phyloP scores from a whole-genome alignment of 1,140 invertebrate genomes.

The Psix sp. region DNA sequence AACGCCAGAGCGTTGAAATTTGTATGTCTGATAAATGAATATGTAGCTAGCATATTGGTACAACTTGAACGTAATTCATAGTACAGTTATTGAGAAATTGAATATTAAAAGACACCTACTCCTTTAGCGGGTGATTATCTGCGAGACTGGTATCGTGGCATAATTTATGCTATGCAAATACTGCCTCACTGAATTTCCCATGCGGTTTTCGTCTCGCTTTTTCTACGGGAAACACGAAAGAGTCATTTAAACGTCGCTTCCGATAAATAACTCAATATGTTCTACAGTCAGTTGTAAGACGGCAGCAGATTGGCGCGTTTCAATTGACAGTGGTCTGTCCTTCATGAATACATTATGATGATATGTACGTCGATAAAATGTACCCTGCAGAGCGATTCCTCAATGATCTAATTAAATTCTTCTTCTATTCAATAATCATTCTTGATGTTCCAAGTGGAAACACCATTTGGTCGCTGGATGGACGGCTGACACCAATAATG shows the following conservation, averaged over 20 bases:
- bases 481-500: too few species aligned
- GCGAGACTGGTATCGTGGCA: slow-evolving; percentile 1
- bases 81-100: slow-evolving; percentile 56
- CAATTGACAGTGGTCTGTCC: slow-evolving; percentile 25
- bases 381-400: slow-evolving; percentile 1
- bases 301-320: slow-evolving; percentile 25
- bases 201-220: slow-evolving; percentile 8
- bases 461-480: background rate
- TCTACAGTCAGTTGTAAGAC: slow-evolving; percentile 16
- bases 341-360: slow-evolving; percentile 30
- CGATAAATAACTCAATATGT: slow-evolving; percentile 22
- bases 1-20: slow-evolving; percentile 58
- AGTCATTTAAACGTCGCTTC: slow-evolving; percentile 6
- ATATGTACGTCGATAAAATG: slow-evolving; percentile 15
- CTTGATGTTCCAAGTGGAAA: slow-evolving; percentile 1
- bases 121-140: slow-evolving; percentile 37
- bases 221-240: slow-evolving; percentile 3
- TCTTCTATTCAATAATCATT: slow-evolving; percentile 16
- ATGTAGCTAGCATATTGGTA: slow-evolving; percentile 47
- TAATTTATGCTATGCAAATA: slow-evolving; percentile 46
- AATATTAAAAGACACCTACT: slow-evolving; percentile 56
- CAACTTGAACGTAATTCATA: slow-evolving; percentile 49
- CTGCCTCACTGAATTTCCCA: slow-evolving; percentile 6
- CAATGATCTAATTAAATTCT: slow-evolving; percentile 18
- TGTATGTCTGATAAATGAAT: slow-evolving; percentile 58